These are phyloP conservation scores for Naja naja DNA, from an alignment of 2,113 vertebrate genomes.

Conservation along the genomic window DNA sequence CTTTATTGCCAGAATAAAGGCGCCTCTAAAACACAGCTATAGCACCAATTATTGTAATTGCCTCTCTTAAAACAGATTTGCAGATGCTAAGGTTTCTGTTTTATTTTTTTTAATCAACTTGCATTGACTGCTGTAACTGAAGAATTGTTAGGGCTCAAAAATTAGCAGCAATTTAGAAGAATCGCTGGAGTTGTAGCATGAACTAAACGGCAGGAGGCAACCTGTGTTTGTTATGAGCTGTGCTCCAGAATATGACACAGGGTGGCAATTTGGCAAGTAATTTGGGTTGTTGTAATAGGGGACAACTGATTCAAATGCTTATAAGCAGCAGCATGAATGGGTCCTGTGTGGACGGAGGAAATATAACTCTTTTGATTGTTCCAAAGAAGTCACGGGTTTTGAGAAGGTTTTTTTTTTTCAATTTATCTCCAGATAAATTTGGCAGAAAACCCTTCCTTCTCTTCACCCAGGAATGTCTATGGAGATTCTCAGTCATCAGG, in stretches of 20 bases:
- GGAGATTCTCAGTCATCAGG: too few relatives aligned
- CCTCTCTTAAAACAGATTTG: background rate
- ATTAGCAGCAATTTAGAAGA: slow-evolving; percentile 31
- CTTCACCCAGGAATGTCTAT: background rate
- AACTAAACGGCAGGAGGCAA: background rate
- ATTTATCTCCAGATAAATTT: background rate
- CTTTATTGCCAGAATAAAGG: background rate
- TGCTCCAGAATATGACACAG: slow-evolving; percentile 29
- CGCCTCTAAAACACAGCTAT: background rate
- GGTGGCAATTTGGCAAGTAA: slow-evolving; percentile 12
- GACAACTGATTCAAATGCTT: slow-evolving; percentile 39
- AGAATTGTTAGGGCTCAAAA: background rate
- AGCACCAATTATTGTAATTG: background rate
- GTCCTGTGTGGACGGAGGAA: slow-evolving; percentile 12
- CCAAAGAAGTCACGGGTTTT: slow-evolving; percentile 13
- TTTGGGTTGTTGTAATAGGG: slow-evolving; percentile 29
- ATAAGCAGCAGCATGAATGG: slow-evolving; percentile 15
- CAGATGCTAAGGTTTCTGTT: background rate
- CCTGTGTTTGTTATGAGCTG: background rate
- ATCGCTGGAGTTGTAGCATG: slow-evolving; percentile 10
- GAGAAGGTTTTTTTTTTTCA: slow-evolving; percentile 9
- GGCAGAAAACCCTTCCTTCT: slow-evolving; percentile 24
- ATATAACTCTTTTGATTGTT: slow-evolving; percentile 22
- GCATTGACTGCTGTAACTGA: background rate
- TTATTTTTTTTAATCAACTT: background rate